Percentiles rank a stretch among this genome's conserved stretches.
These are phyloP conservation scores for Dusona sp. DNA, from an alignment of 2,888 invertebrate genomes.

Conservation along the genomic window DNA sequence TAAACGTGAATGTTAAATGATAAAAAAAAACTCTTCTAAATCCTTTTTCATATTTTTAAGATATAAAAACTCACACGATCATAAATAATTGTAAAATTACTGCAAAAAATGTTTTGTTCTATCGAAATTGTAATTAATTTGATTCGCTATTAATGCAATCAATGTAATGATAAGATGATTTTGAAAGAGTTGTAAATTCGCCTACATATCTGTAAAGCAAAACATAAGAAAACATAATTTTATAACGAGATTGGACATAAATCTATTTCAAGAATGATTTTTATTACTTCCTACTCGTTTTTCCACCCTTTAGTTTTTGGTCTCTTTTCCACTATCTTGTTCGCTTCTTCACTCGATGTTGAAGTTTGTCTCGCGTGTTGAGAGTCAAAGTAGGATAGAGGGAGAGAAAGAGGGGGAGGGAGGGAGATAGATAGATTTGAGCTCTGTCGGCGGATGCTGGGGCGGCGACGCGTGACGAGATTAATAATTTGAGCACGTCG, in stretches of 20 bases:
- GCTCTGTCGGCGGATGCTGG: conserved; percentile 72
- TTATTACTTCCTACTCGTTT: background rate
- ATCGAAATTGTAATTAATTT: too few species aligned
- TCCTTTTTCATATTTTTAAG: too few species aligned
- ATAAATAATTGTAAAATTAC: too few species aligned
- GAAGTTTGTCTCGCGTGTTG: conserved; percentile 6
- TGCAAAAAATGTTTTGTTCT: too few species aligned
- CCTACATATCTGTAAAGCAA: background rate
- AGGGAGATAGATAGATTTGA: conserved; percentile 44
- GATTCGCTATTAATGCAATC: too few species aligned
- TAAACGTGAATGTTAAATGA: too few species aligned
- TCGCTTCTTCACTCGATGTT: conserved; percentile 16
- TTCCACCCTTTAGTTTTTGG: background rate
- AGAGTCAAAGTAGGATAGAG: conserved; percentile 1
- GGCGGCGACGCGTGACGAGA: conserved; percentile 78
- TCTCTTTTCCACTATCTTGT: conserved; percentile 1
- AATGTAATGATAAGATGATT: too few species aligned
- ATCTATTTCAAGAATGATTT: background rate
- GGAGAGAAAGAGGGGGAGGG: background rate
- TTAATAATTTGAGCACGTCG: conserved; percentile 76
- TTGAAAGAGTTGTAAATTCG: too few species aligned
- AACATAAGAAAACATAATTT: background rate
- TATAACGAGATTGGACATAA: background rate
- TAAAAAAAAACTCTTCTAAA: too few species aligned
- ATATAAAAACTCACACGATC: too few species aligned